Evolutionary conservation across 1,140 invertebrate species (phyloP).

Genomic region (Lordiphosa stackelbergi): DNA sequence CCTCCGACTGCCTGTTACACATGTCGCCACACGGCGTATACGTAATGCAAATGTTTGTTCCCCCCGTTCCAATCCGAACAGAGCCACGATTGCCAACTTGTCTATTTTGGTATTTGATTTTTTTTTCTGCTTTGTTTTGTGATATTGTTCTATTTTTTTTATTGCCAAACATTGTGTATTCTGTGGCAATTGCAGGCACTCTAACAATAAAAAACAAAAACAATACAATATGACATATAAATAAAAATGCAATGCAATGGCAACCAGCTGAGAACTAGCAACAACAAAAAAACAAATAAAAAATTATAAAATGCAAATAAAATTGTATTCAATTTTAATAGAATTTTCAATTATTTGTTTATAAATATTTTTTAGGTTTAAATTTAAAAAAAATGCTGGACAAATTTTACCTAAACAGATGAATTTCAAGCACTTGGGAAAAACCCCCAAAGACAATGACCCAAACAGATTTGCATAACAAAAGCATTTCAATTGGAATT

Average conservation of each 20-base stretch:
- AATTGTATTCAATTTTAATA: slow-evolving; percentile 44
- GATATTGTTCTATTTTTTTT: slow-evolving; percentile 36
- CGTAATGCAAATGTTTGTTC: slow-evolving; percentile 47
- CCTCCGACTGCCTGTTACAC: slow-evolving; percentile 17
- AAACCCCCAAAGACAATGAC: slow-evolving; percentile 10
- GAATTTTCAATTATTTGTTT: slow-evolving; percentile 34
- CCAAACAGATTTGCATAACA: slow-evolving; percentile 49
- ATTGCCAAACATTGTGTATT: slow-evolving; percentile 31
- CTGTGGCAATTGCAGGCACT: slow-evolving; percentile 30
- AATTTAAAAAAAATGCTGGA: no score
- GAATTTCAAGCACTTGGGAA: no score
- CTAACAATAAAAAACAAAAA: slow-evolving; percentile 2
- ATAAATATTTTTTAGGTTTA: slow-evolving; percentile 24
- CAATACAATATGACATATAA: slow-evolving; percentile 37
- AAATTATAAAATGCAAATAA: slow-evolving; percentile 27
- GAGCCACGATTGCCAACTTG: slow-evolving; percentile 15
- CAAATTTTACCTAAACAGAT: no score
- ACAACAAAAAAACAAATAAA: slow-evolving; percentile 2
- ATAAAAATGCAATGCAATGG: slow-evolving; percentile 15
- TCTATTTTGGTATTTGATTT: slow-evolving; percentile 40
- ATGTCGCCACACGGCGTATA: slow-evolving; percentile 43
- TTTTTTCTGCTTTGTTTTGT: slow-evolving; percentile 28
- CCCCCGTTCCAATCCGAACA: not conserved
- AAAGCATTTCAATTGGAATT: slow-evolving; percentile 58
- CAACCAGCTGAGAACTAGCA: slow-evolving; percentile 13